Conservation (phyloP, 2,113 vertebrate species). For the Formicarius rufipectus region DNA sequence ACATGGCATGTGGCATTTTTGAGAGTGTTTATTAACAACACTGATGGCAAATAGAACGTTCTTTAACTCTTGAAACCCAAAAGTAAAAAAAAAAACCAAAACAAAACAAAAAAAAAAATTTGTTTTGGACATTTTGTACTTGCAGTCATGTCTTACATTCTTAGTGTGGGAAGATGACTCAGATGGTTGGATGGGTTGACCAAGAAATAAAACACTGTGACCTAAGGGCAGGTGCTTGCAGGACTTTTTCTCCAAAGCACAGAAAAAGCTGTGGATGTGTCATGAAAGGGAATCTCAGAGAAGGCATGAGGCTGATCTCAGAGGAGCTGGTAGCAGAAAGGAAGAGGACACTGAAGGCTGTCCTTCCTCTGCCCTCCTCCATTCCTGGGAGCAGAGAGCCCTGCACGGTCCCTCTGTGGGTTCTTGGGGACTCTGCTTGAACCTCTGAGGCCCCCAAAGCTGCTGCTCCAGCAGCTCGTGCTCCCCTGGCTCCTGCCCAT, state of each 20-base stretch:
- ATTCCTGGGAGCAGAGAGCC: background rate
- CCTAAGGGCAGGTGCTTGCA: background rate
- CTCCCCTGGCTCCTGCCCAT: background rate
- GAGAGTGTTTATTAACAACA: background rate
- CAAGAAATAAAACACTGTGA: background rate
- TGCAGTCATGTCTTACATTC: background rate
- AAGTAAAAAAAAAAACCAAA: background rate
- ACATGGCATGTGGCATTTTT: background rate
- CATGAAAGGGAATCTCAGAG: background rate
- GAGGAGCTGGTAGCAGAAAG: background rate
- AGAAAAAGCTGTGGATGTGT: background rate
- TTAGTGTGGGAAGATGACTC: background rate
- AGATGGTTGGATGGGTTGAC: background rate
- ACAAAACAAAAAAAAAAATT: background rate
- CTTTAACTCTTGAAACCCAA: background rate
- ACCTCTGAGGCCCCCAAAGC: background rate
- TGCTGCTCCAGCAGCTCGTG: background rate
- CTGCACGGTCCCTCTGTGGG: fast-evolving
- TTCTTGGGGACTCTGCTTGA: background rate
- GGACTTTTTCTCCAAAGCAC: background rate
- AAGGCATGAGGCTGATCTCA: background rate
- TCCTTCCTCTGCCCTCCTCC: background rate
- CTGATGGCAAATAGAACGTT: background rate
- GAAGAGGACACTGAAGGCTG: background rate
- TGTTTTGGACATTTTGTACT: background rate